A percentile compares a stretch with the other conserved stretches of the same genome.
These are phyloP conservation scores for Herpetotheres cachinnans DNA, from an alignment of 2,113 vertebrate species.

Conservation along the genomic window DNA sequence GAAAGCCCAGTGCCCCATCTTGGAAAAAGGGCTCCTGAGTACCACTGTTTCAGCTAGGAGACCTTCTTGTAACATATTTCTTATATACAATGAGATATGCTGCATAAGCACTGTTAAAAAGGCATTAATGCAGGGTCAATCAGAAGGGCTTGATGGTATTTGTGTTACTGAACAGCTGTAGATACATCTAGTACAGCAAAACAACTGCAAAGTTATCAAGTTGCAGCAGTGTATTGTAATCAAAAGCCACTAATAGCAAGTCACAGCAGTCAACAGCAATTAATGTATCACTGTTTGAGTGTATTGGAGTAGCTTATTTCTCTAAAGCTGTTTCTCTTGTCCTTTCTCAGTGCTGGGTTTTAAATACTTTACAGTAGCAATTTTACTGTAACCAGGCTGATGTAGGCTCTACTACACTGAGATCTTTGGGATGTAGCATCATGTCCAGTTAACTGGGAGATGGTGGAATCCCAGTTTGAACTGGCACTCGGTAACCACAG, in stretches of 20 bases:
- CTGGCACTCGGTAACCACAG: not conserved
- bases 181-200: not conserved
- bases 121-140: accelerated
- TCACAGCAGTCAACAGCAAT: not conserved
- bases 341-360: not conserved
- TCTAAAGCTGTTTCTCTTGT: not conserved
- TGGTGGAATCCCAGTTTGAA: not conserved
- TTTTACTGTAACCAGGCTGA: not conserved
- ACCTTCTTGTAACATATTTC: not conserved
- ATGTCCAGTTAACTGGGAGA: accelerated
- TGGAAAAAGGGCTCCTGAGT: not conserved
- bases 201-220: not conserved
- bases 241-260: not conserved
- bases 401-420: not conserved
- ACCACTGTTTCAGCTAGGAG: not conserved
- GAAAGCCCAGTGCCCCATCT: not conserved
- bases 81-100: accelerated
- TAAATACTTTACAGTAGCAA: not conserved
- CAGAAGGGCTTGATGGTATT: not conserved
- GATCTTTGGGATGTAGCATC: not conserved
- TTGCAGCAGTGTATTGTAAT: not conserved
- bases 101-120: not conserved
- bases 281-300: not conserved
- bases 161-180: not conserved
- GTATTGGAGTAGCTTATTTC: not conserved